Base-by-base conservation (phyloP, 1,140 invertebrate species). In the Ceratina calcarata region DNA sequence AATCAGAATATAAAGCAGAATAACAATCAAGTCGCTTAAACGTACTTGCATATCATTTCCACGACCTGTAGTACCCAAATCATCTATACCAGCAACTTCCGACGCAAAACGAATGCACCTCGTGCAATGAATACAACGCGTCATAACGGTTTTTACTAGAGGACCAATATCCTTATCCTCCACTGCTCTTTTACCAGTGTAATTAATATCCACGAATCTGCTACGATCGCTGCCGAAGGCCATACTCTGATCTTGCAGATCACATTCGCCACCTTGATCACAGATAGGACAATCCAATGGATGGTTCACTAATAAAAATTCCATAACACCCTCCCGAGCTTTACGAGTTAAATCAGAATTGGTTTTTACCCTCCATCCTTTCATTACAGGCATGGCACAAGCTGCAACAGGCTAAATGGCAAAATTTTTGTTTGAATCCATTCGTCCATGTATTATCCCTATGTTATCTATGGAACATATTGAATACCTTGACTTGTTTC, bases 361-460 rank as follows among this genome's bases (percentile, higher is more conserved):
- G 22, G 99, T 99, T 93, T 99, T 99, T 15, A 99, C 96, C 86
- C 96, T 95, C 97, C 96, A 96, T 4, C 99, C 99, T 93, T 99
- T 99, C 98, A 99, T 99, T 0, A 99, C 99, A 18, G 99, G 99
- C 99, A 99, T 99, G 2, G 99, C 99, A 94, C 99, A 99, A 10
- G 99, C 99, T 64, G 99, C 99, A n/a, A 99, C 97, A 8, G 99
- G 99, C 95, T 99, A 95, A 13, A 95, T 95, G 60, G 22, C 13
- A 20, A 45, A 45, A 45, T 45, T 45, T 45, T 45, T 8, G 6
- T 8, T 6, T 45, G 37, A 45, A 10, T 45, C 7, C 37, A 45
- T 3, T 10, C 37, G 7, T 45, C 8, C 8, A 45, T 7, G 0
- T 45, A 45, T 45, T 45, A 10, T 45, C 37, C 37, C 6, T 45